phyloP scores from a whole-genome alignment of 1,140 invertebrate species.

The Augochlora pura region DNA sequence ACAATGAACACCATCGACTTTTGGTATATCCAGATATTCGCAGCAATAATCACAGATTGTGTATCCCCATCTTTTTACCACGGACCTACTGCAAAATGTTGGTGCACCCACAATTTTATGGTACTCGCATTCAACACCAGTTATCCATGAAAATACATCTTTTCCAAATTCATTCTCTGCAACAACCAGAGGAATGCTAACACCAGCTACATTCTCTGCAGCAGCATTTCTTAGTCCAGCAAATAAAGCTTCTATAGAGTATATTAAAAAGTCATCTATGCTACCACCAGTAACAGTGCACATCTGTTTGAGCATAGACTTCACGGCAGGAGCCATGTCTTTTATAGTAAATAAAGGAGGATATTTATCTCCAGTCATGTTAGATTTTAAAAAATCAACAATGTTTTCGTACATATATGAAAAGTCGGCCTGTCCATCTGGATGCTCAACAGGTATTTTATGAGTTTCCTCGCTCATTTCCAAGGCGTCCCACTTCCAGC shows the following conservation, averaged over 20 bases:
- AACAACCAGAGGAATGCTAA: conserved; percentile 52
- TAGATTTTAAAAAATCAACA: conserved; percentile 11
- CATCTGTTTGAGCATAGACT: conserved; percentile 40
- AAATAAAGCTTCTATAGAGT: conserved; percentile 81
- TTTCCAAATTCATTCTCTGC: conserved; percentile 78
- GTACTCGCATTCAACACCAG: conserved; percentile 81
- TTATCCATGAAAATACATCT: conserved; percentile 78
- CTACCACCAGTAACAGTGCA: not conserved
- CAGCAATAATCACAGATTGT: conserved; percentile 82
- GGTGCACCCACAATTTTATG: conserved; percentile 77
- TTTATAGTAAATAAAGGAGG: conserved; percentile 42
- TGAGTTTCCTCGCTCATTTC: conserved; percentile 78
- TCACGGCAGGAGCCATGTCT: not conserved
- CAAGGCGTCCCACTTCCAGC: conserved; percentile 79
- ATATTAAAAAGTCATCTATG: conserved; percentile 77
- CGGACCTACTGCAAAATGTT: conserved; percentile 79
- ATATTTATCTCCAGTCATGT: conserved; percentile 11
- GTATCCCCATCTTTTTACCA: conserved; percentile 81
- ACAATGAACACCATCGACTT: conserved; percentile 78
- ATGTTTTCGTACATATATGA: conserved; percentile 30
- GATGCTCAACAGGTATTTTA: conserved; percentile 75
- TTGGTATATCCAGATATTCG: conserved; percentile 72
- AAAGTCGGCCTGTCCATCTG: conserved; percentile 61
- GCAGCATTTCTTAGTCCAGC: conserved; percentile 76
- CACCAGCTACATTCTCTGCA: not conserved